Percentiles rank a stretch among this genome's conserved stretches.
phyloP scores from a whole-genome alignment of 2,797 vertebrate species.

The Eidolon dupreanum region DNA sequence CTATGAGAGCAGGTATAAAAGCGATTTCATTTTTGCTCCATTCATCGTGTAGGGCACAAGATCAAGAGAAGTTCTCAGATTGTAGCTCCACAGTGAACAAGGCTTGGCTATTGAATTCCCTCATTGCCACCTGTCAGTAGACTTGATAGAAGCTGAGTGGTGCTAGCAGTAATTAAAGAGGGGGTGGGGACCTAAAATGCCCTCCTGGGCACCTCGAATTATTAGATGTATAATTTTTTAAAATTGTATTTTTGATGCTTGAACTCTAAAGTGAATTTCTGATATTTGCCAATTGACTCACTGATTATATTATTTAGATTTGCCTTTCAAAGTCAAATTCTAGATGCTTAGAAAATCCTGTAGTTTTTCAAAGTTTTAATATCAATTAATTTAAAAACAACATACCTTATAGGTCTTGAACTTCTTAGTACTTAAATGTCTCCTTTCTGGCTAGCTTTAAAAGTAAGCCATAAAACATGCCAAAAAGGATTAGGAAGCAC shows the following conservation, averaged over 20 bases:
- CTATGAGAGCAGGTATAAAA: neutral
- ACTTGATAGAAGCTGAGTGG: neutral
- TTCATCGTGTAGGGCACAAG: neutral
- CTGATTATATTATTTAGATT: neutral
- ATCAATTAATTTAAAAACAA: neutral
- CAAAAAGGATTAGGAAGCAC: neutral
- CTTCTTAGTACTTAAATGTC: neutral
- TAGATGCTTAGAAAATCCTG: neutral
- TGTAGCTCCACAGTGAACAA: neutral
- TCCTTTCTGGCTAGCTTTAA: neutral
- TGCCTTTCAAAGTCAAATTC: neutral
- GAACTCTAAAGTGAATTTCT: constrained; percentile 30
- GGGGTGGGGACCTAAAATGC: neutral
- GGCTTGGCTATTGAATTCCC: neutral
- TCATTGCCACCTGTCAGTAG: neutral
- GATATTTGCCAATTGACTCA: neutral
- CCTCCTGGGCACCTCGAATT: neutral
- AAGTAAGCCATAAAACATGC: neutral
- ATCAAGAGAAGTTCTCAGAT: constrained; percentile 10
- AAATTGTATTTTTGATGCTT: constrained; percentile 25
- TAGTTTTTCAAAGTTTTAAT: neutral
- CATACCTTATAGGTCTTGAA: neutral
- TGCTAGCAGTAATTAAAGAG: neutral
- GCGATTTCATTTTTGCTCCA: neutral
- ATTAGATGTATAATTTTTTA: neutral